These are phyloP conservation scores for Lithosia quadra DNA, from an alignment of 2,888 invertebrate species.

Conservation along the genomic window DNA sequence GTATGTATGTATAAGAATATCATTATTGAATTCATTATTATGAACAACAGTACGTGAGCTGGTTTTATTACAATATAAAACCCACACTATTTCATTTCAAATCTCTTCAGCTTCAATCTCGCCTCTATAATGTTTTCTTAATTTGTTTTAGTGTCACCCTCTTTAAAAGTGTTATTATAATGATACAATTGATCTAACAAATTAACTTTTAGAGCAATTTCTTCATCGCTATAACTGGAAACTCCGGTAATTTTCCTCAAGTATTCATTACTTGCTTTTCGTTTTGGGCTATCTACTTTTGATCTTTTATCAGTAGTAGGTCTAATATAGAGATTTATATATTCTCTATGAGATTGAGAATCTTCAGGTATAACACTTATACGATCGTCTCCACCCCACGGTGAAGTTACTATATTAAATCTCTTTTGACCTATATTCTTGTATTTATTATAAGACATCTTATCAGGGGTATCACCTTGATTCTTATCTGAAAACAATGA, in stretches of 20 bases:
- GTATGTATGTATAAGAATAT: too few species aligned
- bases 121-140: not conserved
- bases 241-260: not conserved
- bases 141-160: not conserved
- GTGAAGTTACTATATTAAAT: slow-evolving; percentile 1
- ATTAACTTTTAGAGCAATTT: slow-evolving; percentile 9
- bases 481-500: not conserved
- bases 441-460: not conserved
- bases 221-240: slow-evolving; percentile 16
- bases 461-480: not conserved
- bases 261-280: not conserved
- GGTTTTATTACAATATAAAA: too few species aligned
- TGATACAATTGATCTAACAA: slow-evolving; percentile 10
- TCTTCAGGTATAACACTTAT: not conserved
- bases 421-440: slow-evolving; percentile 9
- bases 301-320: not conserved
- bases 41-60: too few species aligned
- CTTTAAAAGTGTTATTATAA: not conserved
- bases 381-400: not conserved
- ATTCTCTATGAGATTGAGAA: not conserved
- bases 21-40: too few species aligned
- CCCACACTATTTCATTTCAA: too few species aligned
- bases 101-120: too few species aligned
- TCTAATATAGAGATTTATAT: not conserved
- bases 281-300: not conserved